phyloP scores from a whole-genome alignment of 2,888 invertebrate genomes.

The Drosophila prostipennis region DNA sequence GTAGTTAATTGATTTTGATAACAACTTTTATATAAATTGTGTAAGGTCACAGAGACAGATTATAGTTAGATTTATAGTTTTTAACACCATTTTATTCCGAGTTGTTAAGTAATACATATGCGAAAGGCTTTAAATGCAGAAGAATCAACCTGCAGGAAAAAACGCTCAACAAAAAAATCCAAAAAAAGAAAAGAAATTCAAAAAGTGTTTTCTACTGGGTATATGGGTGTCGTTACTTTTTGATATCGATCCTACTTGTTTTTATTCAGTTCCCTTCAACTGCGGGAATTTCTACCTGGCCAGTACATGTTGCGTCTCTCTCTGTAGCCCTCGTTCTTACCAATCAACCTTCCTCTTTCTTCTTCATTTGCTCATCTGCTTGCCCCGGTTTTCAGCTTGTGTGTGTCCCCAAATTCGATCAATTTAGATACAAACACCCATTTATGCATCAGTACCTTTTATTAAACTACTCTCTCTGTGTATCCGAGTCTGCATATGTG shows the following conservation, averaged over 20 bases:
- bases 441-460: slow-evolving; percentile 81
- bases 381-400: slow-evolving; percentile 50
- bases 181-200: no score
- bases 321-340: background rate
- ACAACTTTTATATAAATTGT: background rate
- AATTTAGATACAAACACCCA: slow-evolving; percentile 80
- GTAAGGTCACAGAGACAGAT: no score
- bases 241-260: slow-evolving; percentile 13
- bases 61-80: no score
- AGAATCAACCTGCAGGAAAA: no score
- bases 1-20: no score
- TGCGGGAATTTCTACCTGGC: slow-evolving; percentile 73
- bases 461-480: slow-evolving; percentile 64
- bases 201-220: background rate
- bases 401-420: slow-evolving; percentile 80
- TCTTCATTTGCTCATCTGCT: slow-evolving; percentile 54
- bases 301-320: slow-evolving; percentile 39
- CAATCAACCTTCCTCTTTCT: slow-evolving; percentile 2
- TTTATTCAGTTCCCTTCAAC: slow-evolving; percentile 40
- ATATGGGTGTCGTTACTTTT: background rate
- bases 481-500: slow-evolving; percentile 13
- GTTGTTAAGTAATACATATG: no score
- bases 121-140: no score
- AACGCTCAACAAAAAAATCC: no score
- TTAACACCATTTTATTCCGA: background rate